phyloP scores from a whole-genome alignment of 2,888 invertebrate species.

The Clusia tigrina region DNA sequence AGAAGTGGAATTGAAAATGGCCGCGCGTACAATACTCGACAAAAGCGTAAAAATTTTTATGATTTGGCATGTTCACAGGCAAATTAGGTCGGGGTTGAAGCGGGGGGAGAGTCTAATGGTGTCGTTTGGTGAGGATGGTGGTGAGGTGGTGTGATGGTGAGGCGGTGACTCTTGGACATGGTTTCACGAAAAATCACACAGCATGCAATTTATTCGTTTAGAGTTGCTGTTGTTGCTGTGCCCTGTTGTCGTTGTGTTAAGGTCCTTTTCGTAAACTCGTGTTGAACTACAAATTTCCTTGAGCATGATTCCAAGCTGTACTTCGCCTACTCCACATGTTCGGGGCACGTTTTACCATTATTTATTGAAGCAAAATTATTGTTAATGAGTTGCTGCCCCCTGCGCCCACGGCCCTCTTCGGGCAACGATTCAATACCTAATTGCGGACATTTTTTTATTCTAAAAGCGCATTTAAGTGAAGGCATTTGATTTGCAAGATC shows the following conservation, averaged over 20 bases:
- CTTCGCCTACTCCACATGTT: too few relatives aligned
- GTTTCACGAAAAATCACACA: slow-evolving; percentile 22
- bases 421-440: slow-evolving; percentile 41
- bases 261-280: slow-evolving; percentile 31
- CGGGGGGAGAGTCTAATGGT: too few relatives aligned
- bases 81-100: too few relatives aligned
- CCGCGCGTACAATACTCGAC: slow-evolving; percentile 16
- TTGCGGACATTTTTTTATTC: slow-evolving; percentile 46
- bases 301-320: neutral
- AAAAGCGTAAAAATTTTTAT: slow-evolving; percentile 50
- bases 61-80: slow-evolving; percentile 57
- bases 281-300: slow-evolving; percentile 41
- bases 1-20: slow-evolving; percentile 19
- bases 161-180: neutral
- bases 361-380: slow-evolving; percentile 56
- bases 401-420: too few relatives aligned
- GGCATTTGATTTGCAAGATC: slow-evolving; percentile 48
- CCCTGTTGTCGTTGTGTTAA: neutral
- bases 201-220: slow-evolving; percentile 22
- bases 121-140: neutral
- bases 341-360: slow-evolving; percentile 55
- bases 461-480: slow-evolving; percentile 50
- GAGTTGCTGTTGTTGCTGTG: too few relatives aligned
- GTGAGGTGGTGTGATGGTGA: neutral
- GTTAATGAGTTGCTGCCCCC: slow-evolving; percentile 47